These are phyloP conservation scores for Eupithecia abbreviata DNA, from an alignment of 2,888 invertebrate species.

Conservation along the genomic window DNA sequence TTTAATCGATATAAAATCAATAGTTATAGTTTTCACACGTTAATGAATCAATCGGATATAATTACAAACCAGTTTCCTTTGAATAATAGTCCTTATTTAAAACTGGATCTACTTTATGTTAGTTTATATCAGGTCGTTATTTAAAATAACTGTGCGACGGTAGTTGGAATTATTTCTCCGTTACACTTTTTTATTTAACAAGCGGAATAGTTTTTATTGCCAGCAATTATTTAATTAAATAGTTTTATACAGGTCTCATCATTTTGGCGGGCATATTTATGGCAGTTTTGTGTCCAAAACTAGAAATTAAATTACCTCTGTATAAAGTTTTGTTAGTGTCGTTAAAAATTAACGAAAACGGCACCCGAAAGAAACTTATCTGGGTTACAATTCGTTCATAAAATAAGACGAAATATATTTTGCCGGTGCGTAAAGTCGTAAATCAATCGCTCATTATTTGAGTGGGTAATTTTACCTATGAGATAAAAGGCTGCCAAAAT, in stretches of 20 bases:
- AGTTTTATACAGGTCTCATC: constrained; percentile 3
- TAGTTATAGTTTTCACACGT: constrained; percentile 39
- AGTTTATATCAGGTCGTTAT: constrained; percentile 24
- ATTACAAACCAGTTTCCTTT: constrained; percentile 38
- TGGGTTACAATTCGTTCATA: neutral
- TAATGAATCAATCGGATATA: constrained; percentile 32
- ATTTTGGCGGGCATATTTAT: constrained; percentile 1
- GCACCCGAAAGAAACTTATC: constrained; percentile 2
- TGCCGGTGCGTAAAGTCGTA: neutral
- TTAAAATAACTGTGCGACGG: constrained; percentile 25
- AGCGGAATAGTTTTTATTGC: constrained; percentile 18
- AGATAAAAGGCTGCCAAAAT: constrained; percentile 6
- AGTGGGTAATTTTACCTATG: constrained; percentile 10
- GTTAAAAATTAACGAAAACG: neutral
- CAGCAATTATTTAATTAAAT: constrained; percentile 10
- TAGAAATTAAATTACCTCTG: neutral
- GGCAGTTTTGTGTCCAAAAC: neutral
- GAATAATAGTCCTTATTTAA: constrained; percentile 30
- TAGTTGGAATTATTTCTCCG: constrained; percentile 29
- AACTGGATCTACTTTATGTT: constrained; percentile 25
- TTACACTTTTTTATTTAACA: constrained; percentile 28
- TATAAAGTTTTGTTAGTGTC: neutral
- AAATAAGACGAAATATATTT: neutral
- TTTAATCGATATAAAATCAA: constrained; percentile 38
- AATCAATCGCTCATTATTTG: constrained; percentile 13